A percentile compares a stretch with the other conserved stretches of the same genome.
These are phyloP conservation scores for Myrmecobius fasciatus DNA, from an alignment of 2,113 vertebrate genomes.

Conservation along the genomic window DNA sequence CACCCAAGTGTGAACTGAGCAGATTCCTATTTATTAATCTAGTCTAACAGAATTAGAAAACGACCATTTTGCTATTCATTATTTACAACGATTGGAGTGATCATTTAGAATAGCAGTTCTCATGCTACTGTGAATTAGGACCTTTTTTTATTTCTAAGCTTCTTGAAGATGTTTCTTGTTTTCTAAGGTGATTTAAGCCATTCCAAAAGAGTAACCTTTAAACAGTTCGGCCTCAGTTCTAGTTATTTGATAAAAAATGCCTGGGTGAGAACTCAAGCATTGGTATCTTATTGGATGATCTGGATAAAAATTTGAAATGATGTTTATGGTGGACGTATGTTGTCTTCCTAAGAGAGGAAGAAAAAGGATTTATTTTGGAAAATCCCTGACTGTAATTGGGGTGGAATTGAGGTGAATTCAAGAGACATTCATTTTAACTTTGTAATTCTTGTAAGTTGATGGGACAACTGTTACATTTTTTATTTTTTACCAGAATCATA, in stretches of 20 bases:
- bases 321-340: neutral
- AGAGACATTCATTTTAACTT: neutral
- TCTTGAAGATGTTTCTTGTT: conserved; percentile 44
- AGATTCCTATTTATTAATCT: conserved; percentile 11
- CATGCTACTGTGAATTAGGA: conserved; percentile 24
- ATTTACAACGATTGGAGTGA: conserved; percentile 22
- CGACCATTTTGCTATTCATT: conserved; percentile 27
- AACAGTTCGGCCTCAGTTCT: neutral
- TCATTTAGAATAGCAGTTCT: conserved; percentile 24
- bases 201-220: no score
- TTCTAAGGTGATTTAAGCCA: conserved; percentile 33
- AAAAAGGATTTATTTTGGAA: neutral
- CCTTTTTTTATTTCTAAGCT: conserved; percentile 39
- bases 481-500: neutral
- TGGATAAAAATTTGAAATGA: neutral
- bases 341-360: neutral
- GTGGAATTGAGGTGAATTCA: neutral
- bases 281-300: neutral
- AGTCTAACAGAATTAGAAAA: conserved; percentile 3
- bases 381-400: neutral
- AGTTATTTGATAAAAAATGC: neutral
- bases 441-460: neutral
- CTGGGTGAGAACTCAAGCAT: neutral
- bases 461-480: neutral
- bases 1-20: conserved; percentile 39